These are phyloP conservation scores for Calliphora vomitoria DNA, from an alignment of 2,888 invertebrate genomes.

Conservation along the genomic window DNA sequence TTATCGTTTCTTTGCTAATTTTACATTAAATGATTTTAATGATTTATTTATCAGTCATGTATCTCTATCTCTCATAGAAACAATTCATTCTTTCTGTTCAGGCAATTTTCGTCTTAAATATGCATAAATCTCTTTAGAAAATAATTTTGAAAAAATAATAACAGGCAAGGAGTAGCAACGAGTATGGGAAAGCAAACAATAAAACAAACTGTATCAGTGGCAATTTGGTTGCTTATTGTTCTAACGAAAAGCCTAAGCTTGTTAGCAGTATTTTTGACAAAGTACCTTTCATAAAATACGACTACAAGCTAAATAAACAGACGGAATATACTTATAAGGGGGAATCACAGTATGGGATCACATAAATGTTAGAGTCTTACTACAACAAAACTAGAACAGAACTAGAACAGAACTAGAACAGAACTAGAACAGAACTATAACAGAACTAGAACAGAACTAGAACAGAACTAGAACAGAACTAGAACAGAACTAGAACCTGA, in stretches of 20 bases:
- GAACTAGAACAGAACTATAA: too few relatives aligned
- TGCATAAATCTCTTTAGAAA: slow-evolving; percentile 47
- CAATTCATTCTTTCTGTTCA: slow-evolving; percentile 13
- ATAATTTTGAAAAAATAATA: not conserved
- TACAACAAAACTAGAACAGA: too few relatives aligned
- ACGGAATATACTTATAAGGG: not conserved
- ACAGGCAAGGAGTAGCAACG: not conserved
- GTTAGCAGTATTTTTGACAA: slow-evolving; percentile 64
- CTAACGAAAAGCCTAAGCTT: slow-evolving; percentile 61
- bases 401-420: too few relatives aligned
- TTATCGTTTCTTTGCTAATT: slow-evolving; percentile 24
- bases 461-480: too few relatives aligned
- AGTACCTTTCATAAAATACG: slow-evolving; percentile 59
- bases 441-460: too few relatives aligned
- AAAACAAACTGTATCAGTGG: slow-evolving; percentile 1
- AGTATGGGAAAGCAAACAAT: slow-evolving; percentile 2
- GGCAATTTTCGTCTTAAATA: slow-evolving; percentile 12
- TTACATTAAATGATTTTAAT: slow-evolving; percentile 64
- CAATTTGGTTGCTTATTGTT: slow-evolving; percentile 14
- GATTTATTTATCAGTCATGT: slow-evolving; percentile 63
- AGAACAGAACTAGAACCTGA: too few relatives aligned
- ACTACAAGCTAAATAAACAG: slow-evolving; percentile 33
- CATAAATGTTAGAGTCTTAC: not conserved
- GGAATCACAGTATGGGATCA: not conserved
- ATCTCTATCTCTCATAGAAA: slow-evolving; percentile 10